Base-by-base conservation (phyloP, 2,797 vertebrate genomes). In the Coreius guichenoti region DNA sequence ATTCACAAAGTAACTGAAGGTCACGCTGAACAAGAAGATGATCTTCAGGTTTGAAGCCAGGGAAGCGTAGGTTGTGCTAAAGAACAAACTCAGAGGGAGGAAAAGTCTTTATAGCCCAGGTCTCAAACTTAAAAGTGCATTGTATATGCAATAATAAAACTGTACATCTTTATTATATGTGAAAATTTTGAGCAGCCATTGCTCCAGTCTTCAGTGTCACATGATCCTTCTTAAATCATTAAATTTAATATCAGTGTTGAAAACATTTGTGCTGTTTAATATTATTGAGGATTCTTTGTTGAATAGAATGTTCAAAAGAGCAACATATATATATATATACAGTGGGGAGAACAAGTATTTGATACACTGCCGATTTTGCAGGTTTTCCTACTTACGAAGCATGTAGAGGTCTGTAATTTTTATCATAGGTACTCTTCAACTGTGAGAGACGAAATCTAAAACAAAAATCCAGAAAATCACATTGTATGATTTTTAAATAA, bases 1-100 rank as follows among this genome's bases (percentile, higher is more conserved):
- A 72, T 45, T 63, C 36, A 79, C 8, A 54, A 79, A 45, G 56
- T 79, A 65, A 83, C 43, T 63, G 29, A 86, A 86, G 73, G 73
- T 68, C 82, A 84, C 4, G 49, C 33, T 69, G 6, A 84, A 56
- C 47, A 84, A 43, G 73, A 67, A 68, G 47, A 39, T 36, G 33
- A 56, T 56, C 54, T 49, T 72, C 56, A 74, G 39, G 49, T 84
- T 78, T 77, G 17, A 84, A 56, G 63, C 19, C 51, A 58, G 63
- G n/a, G 17, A 19, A 45, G 33, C 2, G 63, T 69, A 45, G 47
- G 82, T 5, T 23, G 47, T 56, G 47, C 31, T 68, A 81, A 49
- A 86, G 61, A 54, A 54, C 49, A 72, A 74, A 82, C 26, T 73
- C 51, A 0, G 54, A 61, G n/a, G 68, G 81, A 73, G 54, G 47